Percentiles rank a stretch among this genome's conserved stretches.
Evolutionary conservation across 2,113 vertebrate species (phyloP).

Genomic region (Petrocephalus zakoni): DNA sequence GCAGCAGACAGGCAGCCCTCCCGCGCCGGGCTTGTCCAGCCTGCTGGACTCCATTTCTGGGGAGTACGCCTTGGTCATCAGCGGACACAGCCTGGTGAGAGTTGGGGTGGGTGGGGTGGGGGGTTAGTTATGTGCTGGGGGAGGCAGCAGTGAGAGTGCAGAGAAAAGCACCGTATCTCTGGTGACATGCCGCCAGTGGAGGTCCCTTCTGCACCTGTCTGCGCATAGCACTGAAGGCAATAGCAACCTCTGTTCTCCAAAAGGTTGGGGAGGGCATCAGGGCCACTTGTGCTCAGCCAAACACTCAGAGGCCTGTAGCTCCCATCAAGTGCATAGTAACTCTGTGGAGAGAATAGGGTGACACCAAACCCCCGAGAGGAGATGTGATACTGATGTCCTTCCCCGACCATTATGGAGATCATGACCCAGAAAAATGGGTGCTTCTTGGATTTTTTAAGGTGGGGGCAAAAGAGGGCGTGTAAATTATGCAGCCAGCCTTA

Average conservation of each 20-base stretch:
- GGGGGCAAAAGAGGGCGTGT: not conserved
- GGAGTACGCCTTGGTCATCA: conserved; percentile 85
- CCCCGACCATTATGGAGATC: not conserved
- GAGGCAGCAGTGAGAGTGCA: not conserved
- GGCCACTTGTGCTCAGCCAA: not conserved
- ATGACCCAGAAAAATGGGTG: not conserved
- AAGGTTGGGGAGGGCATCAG: not conserved
- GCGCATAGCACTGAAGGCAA: not conserved
- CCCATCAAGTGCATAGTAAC: too few relatives aligned
- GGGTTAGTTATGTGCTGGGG: not conserved
- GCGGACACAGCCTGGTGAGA: conserved; percentile 85
- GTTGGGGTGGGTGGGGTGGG: not conserved
- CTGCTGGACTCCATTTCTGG: conserved; percentile 78
- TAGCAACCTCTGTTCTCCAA: not conserved
- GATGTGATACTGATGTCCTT: not conserved
- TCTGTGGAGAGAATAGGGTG: not conserved
- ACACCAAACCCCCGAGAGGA: not conserved
- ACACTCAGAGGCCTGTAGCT: not conserved
- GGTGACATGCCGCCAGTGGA: too few relatives aligned
- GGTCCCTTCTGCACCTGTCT: not conserved
- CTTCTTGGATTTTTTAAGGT: not conserved
- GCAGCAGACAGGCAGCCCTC: conserved; percentile 11
- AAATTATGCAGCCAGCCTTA: not conserved
- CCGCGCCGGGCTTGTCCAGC: conserved; percentile 54
- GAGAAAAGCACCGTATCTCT: not conserved